Evolutionary conservation across 2,113 vertebrate genomes (phyloP).

Genomic region (Donacobius atricapilla): DNA sequence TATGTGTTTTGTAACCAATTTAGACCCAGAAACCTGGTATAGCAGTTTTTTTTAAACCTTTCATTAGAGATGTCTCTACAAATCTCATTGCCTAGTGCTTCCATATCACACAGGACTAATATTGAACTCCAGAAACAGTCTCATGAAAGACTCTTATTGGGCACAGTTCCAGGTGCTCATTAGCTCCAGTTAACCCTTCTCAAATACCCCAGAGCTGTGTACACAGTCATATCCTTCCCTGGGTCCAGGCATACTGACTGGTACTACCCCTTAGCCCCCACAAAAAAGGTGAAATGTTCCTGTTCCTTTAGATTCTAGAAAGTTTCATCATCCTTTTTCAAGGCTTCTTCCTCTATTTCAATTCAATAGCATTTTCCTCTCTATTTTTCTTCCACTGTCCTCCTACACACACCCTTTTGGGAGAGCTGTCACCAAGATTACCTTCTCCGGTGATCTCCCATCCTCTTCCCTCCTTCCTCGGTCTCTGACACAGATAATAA

Average conservation of each 20-base stretch:
- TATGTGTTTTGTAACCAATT: neutral
- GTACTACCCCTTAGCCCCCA: neutral
- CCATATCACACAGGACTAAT: neutral
- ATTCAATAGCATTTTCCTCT: neutral
- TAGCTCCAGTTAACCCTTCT: neutral
- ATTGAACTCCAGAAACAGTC: neutral
- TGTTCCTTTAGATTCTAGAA: neutral
- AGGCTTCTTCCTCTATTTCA: neutral
- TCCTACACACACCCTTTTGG: neutral
- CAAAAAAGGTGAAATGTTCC: neutral
- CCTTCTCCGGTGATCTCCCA: neutral
- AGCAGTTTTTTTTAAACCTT: neutral
- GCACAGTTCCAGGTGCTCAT: neutral
- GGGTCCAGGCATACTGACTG: neutral
- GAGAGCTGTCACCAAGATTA: neutral
- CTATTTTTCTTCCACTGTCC: neutral
- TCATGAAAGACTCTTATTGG: neutral
- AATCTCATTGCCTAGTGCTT: neutral
- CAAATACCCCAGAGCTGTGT: neutral
- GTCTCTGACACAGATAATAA: neutral
- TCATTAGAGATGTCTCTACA: neutral
- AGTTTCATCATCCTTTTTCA: neutral
- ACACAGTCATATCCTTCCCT: neutral
- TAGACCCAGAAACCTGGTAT: neutral
- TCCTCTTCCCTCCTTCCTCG: neutral